Percentiles rank a stretch among this genome's conserved stretches.
These are phyloP conservation scores for Neosilurus hyrtlii DNA, from an alignment of 2,797 vertebrate species.

Conservation along the genomic window DNA sequence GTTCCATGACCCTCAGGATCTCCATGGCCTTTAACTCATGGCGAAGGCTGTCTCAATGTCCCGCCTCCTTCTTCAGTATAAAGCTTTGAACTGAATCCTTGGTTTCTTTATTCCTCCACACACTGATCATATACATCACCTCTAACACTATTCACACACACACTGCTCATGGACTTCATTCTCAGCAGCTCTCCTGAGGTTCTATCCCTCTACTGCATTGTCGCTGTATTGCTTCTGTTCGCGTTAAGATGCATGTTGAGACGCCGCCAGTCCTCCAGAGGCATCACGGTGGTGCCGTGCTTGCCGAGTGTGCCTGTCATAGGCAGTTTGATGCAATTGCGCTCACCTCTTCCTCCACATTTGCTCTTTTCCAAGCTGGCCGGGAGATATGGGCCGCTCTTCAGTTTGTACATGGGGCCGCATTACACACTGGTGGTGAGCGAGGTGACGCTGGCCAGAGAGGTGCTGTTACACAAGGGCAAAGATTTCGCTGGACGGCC, in stretches of 20 bases:
- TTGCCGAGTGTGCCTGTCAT: slow-evolving; percentile 70
- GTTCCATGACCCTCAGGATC: slow-evolving; percentile 14
- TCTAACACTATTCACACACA: not conserved
- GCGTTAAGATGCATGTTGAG: not conserved
- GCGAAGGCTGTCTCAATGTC: slow-evolving; percentile 22
- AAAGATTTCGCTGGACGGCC: slow-evolving; percentile 74
- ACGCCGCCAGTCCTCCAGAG: no score
- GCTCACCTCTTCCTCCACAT: slow-evolving; percentile 64
- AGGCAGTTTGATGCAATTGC: slow-evolving; percentile 75
- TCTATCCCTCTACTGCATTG: slow-evolving; percentile 5
- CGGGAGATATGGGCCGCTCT: slow-evolving; percentile 64
- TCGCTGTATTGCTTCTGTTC: not conserved
- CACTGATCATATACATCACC: no score
- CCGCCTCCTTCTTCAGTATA: slow-evolving; percentile 22
- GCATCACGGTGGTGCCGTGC: slow-evolving; percentile 56
- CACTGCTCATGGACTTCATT: slow-evolving; percentile 5
- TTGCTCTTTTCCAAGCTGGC: slow-evolving; percentile 68
- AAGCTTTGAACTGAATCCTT: not conserved
- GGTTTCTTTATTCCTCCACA: not conserved
- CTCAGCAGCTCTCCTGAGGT: not conserved
- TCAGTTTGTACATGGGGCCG: slow-evolving; percentile 67
- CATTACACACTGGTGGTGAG: slow-evolving; percentile 73
- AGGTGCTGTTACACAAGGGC: slow-evolving; percentile 70
- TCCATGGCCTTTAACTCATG: slow-evolving; percentile 30
- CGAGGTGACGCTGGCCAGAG: slow-evolving; percentile 62